A percentile compares a stretch with the other conserved stretches of the same genome.
Evolutionary conservation across 2,888 invertebrate genomes (phyloP).

Genomic region (Physocephala rufipes): DNA sequence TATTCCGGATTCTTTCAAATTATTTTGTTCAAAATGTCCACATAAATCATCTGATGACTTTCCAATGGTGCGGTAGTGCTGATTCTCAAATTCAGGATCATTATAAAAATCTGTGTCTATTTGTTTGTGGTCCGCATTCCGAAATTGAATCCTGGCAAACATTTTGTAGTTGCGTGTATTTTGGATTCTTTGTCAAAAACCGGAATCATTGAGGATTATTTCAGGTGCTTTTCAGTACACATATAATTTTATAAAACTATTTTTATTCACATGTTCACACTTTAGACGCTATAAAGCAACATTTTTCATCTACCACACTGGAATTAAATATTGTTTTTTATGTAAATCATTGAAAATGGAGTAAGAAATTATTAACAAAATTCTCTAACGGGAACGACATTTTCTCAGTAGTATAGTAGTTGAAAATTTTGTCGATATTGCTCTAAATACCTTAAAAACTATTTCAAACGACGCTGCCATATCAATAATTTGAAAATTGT

Average conservation of each 20-base stretch:
- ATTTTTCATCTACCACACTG: too few species aligned
- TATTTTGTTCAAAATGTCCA: neutral
- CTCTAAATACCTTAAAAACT: too few species aligned
- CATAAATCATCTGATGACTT: neutral
- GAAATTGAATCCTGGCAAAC: neutral
- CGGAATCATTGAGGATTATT: slow-evolving; percentile 11
- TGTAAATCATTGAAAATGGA: too few species aligned
- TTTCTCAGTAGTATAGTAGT: too few species aligned
- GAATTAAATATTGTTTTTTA: too few species aligned
- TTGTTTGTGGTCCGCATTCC: slow-evolving; percentile 6
- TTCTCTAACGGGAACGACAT: too few species aligned
- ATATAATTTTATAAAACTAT: slow-evolving; percentile 9
- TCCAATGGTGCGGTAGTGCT: neutral
- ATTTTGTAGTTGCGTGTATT: slow-evolving; percentile 4
- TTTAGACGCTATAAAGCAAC: too few species aligned
- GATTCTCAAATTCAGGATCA: neutral
- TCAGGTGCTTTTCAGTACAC: slow-evolving; percentile 13
- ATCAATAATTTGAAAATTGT: too few species aligned
- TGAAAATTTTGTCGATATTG: too few species aligned
- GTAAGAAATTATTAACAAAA: too few species aligned
- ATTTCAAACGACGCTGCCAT: too few species aligned
- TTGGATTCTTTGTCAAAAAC: neutral
- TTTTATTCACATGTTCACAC: too few species aligned
- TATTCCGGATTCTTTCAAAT: neutral
- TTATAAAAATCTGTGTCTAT: neutral